Evolutionary conservation across 2,113 vertebrate genomes (phyloP).

Genomic region (Odocoileus virginianus): DNA sequence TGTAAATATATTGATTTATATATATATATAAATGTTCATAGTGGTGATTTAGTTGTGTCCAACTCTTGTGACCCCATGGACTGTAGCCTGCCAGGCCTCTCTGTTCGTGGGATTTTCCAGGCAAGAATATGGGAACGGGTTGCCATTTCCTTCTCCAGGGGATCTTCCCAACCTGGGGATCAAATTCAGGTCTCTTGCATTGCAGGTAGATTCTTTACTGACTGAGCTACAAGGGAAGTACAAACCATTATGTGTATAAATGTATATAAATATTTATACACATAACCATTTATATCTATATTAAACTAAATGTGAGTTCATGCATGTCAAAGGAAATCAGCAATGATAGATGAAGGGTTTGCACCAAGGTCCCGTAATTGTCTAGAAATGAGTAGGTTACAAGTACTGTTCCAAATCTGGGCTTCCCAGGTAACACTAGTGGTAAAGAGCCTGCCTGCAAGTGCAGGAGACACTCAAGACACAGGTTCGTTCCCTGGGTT

Average conservation of each 20-base stretch:
- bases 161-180: not conserved
- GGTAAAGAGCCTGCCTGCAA: not conserved
- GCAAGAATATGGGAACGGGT: not conserved
- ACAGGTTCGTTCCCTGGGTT: not conserved
- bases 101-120: not conserved
- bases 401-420: constrained; percentile 66
- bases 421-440: not conserved
- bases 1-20: not conserved
- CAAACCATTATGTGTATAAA: not conserved
- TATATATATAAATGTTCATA: not conserved
- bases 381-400: constrained; percentile 40
- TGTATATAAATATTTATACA: not conserved
- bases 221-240: not conserved
- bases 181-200: not conserved
- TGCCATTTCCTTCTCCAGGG: not conserved
- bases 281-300: not conserved
- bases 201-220: not conserved
- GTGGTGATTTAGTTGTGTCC: not conserved
- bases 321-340: not conserved
- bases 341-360: not conserved
- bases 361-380: not conserved
- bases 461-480: not conserved
- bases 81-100: not conserved
- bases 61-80: not conserved
- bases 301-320: not conserved